phyloP scores from a whole-genome alignment of 2,113 vertebrate genomes.

The Vulpes lagopus region DNA sequence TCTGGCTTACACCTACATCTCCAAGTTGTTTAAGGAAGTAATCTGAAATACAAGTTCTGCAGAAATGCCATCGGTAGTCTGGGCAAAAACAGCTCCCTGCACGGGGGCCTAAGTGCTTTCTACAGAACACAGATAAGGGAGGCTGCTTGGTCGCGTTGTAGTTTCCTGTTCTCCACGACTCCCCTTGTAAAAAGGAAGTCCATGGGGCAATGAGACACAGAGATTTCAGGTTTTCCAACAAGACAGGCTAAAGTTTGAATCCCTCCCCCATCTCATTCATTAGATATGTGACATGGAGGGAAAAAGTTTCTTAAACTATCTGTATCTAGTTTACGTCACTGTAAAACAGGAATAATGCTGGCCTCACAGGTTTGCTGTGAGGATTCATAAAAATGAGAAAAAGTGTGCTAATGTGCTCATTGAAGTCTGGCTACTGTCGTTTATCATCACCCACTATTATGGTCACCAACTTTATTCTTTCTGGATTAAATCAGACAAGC shows the following conservation, averaged over 20 bases:
- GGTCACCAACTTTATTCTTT: background rate
- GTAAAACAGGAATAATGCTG: background rate
- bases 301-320: background rate
- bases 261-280: background rate
- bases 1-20: conserved; percentile 45
- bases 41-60: conserved; percentile 44
- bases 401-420: background rate
- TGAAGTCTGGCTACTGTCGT: background rate
- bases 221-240: background rate
- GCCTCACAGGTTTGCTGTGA: background rate
- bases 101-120: background rate
- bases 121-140: background rate
- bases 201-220: background rate
- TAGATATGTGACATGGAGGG: background rate
- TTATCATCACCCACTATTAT: background rate
- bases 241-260: background rate
- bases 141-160: background rate
- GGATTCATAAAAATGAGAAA: background rate
- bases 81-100: background rate
- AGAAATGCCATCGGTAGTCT: background rate
- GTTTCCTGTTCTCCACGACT: background rate
- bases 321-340: background rate
- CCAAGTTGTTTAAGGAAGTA: conserved; percentile 12
- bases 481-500: background rate
- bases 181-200: background rate